Evolutionary conservation across 2,113 vertebrate genomes (phyloP).

Genomic region (Cricetomys ansorgei): DNA sequence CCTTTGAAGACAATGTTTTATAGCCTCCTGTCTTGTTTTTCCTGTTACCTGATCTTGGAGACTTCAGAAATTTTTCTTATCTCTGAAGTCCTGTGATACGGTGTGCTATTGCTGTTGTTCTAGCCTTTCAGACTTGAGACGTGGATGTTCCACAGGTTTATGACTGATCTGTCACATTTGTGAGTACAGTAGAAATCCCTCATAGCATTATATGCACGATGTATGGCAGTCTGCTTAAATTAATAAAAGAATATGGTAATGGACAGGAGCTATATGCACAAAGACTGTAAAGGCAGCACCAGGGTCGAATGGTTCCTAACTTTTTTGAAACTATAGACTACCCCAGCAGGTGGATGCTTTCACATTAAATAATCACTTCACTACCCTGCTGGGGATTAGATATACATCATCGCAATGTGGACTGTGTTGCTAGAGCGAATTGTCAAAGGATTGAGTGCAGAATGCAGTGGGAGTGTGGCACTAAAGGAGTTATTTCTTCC

Average conservation of each 20-base stretch:
- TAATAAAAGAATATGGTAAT: slow-evolving; percentile 67
- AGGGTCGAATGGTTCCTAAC: slow-evolving; percentile 61
- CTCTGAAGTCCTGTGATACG: neutral
- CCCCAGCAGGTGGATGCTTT: slow-evolving; percentile 66
- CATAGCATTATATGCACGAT: neutral
- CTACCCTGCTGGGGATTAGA: slow-evolving; percentile 56
- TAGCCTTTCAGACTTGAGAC: neutral
- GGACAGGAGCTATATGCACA: slow-evolving; percentile 8
- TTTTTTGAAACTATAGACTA: slow-evolving; percentile 58
- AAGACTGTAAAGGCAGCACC: slow-evolving; percentile 47
- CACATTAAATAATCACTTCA: slow-evolving; percentile 77
- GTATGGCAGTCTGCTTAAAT: slow-evolving; percentile 29
- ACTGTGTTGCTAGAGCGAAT: slow-evolving; percentile 16
- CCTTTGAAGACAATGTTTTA: neutral
- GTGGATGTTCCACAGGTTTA: neutral
- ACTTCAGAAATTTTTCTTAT: neutral
- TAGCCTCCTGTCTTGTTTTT: neutral
- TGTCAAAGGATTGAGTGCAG: slow-evolving; percentile 58
- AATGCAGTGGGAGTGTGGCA: neutral
- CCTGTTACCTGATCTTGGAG: neutral
- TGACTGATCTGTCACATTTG: neutral
- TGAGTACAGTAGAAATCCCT: neutral
- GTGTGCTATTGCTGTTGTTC: neutral
- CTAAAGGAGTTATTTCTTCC: slow-evolving; percentile 63
- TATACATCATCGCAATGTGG: slow-evolving; percentile 61